A percentile compares a stretch with the other conserved stretches of the same genome.
phyloP scores from a whole-genome alignment of 2,888 invertebrate species.

The Drosophila ezoana region DNA sequence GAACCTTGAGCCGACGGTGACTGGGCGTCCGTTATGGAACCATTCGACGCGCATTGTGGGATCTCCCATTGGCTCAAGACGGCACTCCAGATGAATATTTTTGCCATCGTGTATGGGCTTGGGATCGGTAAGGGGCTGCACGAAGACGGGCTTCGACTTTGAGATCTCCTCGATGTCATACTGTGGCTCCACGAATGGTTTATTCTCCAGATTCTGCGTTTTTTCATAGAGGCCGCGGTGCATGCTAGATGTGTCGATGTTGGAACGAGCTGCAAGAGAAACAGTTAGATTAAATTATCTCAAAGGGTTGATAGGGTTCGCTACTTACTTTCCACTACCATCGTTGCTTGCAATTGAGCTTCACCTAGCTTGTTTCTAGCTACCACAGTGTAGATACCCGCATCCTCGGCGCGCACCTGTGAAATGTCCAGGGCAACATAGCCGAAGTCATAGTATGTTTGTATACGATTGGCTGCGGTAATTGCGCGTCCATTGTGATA shows the following conservation, averaged over 20 bases:
- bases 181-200: conserved; percentile 93
- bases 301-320: accelerated
- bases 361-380: conserved; percentile 96
- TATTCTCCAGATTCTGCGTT: conserved; percentile 93
- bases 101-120: conserved; percentile 94
- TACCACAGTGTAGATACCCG: conserved; percentile 96
- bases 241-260: conserved; percentile 95
- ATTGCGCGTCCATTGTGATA: conserved; percentile 97
- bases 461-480: conserved; percentile 94
- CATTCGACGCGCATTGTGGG: conserved; percentile 98
- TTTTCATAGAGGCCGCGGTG: conserved; percentile 94
- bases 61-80: conserved; percentile 97
- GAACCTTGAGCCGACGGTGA: conserved; percentile 96
- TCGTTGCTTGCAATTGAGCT: conserved; percentile 92
- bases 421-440: conserved; percentile 98
- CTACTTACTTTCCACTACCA: conserved; percentile 95
- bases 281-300: not conserved
- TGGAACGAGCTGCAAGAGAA: conserved; percentile 90
- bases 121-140: conserved; percentile 94
- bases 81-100: conserved; percentile 95
- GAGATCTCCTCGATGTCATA: conserved; percentile 96
- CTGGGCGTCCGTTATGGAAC: conserved; percentile 96
- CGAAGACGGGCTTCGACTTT: conserved; percentile 97
- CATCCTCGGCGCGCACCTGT: conserved; percentile 95
- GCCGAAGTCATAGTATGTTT: conserved; percentile 98